Base-by-base conservation (phyloP, 2,113 vertebrate genomes). In the Entomyzon cyanotis region DNA sequence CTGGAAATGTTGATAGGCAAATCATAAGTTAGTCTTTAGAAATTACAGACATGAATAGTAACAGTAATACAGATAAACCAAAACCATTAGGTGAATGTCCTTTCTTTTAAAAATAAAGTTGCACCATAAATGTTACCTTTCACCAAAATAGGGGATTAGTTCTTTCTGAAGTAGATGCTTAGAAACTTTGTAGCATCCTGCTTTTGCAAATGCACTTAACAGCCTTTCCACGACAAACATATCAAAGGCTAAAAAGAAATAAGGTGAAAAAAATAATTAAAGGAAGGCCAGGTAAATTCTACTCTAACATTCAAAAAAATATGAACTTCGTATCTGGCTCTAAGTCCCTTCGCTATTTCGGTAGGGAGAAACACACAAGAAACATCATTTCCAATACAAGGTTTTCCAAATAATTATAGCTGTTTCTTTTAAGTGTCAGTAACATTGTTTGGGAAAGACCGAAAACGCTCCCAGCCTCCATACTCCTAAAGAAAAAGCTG, bases 31-130 rank as follows among this genome's bases (percentile, higher is more conserved):
- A 71, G 18, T 7, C 44, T 68, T 41, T 52, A 77, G 64, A 64
- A 92, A 67, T 47, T 22, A 71, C 1, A 67, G 47, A n/a, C 3
- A 4, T 31, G 37, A 47, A 42, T 24, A 78, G 23, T 8, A 59
- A 35, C 2, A 2, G 30, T 5, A 50, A 37, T 2, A 37, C 0
- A 73, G 55, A 47, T 16, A 15, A 4, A 64, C 11, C 19, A 8
- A 67, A 37, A 47, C n/a, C 59, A 39, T 22, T 17, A 68, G 25
- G 56, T 1, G 2, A 87, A n/a, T 0, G 7, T 13, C 10, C 10
- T 55, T 55, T 10, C 20, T 55, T 74, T 42, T 18, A 21, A 28
- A 64, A 82, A 58, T 11, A 8, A 60, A 69, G 50, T 25, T 70
- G 35, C 31, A 53, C 12, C 13, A 8, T 28, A 11, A 79, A 27